phyloP scores from a whole-genome alignment of 2,113 vertebrate species.

The Peromyscus maniculatus region DNA sequence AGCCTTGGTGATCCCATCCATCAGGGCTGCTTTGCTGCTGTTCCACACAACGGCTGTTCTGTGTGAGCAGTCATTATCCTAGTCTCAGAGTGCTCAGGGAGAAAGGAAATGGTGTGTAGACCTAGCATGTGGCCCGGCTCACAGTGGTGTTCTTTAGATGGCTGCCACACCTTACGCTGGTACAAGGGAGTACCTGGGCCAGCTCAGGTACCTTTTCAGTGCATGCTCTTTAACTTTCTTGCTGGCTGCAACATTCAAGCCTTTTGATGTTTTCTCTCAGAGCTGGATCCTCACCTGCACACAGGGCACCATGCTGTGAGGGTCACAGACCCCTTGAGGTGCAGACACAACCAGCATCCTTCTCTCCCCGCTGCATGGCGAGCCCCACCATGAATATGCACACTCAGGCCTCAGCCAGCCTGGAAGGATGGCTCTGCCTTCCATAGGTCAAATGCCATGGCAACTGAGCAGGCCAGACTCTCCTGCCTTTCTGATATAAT shows the following conservation, averaged over 20 bases:
- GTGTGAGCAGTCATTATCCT: background rate
- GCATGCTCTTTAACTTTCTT: background rate
- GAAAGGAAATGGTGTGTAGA: background rate
- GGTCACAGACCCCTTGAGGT: background rate
- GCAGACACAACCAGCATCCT: background rate
- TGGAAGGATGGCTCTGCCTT: constrained; percentile 11
- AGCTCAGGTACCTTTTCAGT: background rate
- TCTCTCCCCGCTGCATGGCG: background rate
- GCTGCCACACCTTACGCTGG: background rate
- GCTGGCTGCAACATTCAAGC: background rate
- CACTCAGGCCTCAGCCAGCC: constrained; percentile 35
- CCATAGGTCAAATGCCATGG: constrained; percentile 73
- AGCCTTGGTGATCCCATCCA: background rate
- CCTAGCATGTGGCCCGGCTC: background rate
- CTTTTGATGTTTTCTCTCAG: background rate
- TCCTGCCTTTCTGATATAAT: constrained; percentile 28
- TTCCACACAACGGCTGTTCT: background rate
- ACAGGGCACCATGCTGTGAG: background rate
- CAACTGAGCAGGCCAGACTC: constrained; percentile 61
- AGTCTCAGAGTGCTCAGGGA: background rate
- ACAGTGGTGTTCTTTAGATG: no score
- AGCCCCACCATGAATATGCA: constrained; percentile 70
- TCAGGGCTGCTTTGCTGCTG: background rate
- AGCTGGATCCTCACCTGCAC: background rate
- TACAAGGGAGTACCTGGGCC: background rate